Evolutionary conservation across 2,888 invertebrate genomes (phyloP).

Genomic region (Synergus itoensis): DNA sequence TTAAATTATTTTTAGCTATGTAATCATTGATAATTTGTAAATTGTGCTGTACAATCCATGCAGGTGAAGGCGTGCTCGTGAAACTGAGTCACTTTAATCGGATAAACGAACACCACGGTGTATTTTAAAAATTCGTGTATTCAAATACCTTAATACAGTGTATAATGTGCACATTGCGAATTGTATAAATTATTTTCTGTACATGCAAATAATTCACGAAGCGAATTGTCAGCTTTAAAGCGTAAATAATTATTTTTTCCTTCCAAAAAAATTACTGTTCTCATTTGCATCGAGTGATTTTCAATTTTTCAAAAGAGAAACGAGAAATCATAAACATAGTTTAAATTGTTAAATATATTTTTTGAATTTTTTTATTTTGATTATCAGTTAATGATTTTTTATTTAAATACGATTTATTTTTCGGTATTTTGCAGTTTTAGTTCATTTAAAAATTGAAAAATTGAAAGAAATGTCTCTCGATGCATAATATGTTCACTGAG

Average conservation of each 20-base stretch:
- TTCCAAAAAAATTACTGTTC: not conserved
- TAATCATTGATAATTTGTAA: constrained; percentile 17
- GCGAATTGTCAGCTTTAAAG: constrained; percentile 1
- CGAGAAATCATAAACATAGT: no score
- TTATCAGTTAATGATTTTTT: no score
- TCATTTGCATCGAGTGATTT: not conserved
- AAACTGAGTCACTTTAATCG: not conserved
- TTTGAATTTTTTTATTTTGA: no score
- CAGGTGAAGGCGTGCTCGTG: constrained; percentile 13
- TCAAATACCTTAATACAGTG: constrained; percentile 16
- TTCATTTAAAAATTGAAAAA: not conserved
- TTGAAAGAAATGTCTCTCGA: not conserved
- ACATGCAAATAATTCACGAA: constrained; percentile 23
- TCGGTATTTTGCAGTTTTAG: no score
- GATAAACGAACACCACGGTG: not conserved
- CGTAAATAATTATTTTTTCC: not conserved
- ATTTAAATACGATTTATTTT: no score
- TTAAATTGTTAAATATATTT: no score
- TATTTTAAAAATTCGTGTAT: constrained; percentile 21
- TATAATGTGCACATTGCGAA: constrained; percentile 18
- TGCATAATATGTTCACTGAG: not conserved
- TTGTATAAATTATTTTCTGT: constrained; percentile 2
- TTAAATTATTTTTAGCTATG: not conserved
- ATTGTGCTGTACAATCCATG: not conserved
- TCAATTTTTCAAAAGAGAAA: not conserved